These are phyloP conservation scores for Boloria selene DNA, from an alignment of 2,888 invertebrate genomes.

Conservation along the genomic window DNA sequence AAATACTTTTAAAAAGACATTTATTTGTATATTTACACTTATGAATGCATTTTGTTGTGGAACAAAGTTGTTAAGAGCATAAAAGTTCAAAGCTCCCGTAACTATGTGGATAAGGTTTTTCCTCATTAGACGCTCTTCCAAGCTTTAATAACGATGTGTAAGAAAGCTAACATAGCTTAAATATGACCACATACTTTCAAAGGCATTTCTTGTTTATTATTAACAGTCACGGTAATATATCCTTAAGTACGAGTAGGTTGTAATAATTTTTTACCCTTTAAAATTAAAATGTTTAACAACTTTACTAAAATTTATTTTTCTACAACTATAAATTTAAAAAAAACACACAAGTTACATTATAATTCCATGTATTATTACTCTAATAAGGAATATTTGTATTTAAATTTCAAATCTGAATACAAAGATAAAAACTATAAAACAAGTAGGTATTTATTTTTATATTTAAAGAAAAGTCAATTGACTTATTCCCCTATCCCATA, in stretches of 20 bases:
- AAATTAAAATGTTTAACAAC: no score
- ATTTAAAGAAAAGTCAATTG: constrained; percentile 33
- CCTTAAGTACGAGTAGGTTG: no score
- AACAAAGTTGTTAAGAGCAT: constrained; percentile 53
- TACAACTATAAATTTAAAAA: no score
- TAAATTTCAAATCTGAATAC: neutral
- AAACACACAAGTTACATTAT: no score
- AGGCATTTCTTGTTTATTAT: constrained; percentile 6
- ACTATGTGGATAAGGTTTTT: constrained; percentile 58
- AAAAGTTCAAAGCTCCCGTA: constrained; percentile 56
- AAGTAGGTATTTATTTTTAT: constrained; percentile 1
- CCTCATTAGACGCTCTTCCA: constrained; percentile 60
- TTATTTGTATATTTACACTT: constrained; percentile 28
- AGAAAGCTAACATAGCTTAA: constrained; percentile 23
- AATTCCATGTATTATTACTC: no score
- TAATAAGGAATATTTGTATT: neutral
- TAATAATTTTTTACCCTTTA: no score
- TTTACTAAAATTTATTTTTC: no score
- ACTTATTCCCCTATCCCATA: constrained; percentile 35
- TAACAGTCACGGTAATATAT: neutral
- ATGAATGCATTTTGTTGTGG: constrained; percentile 60
- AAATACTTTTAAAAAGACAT: no score
- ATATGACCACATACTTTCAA: constrained; percentile 6
- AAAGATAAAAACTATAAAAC: neutral
- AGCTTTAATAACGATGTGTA: constrained; percentile 50